Evolutionary conservation across 2,113 vertebrate genomes (phyloP).

Genomic region (Chaetura pelagica): DNA sequence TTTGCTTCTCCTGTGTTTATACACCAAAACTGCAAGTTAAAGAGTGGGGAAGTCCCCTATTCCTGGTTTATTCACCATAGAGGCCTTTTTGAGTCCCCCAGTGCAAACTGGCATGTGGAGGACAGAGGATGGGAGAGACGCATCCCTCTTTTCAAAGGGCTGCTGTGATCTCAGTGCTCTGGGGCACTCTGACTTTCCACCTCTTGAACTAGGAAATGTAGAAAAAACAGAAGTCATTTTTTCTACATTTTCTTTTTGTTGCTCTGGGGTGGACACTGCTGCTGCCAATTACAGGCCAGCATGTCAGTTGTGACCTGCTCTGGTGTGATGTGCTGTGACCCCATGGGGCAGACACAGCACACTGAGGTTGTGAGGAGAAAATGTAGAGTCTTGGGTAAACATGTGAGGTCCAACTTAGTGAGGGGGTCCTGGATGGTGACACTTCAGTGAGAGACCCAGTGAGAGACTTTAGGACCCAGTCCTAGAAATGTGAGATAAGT

Average conservation of each 20-base stretch:
- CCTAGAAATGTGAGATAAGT: not conserved
- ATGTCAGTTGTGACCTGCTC: not conserved
- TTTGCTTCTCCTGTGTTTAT: not conserved
- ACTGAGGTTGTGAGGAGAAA: not conserved
- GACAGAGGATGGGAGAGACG: not conserved
- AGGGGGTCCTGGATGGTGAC: not conserved
- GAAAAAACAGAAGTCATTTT: not conserved
- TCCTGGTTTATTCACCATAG: not conserved
- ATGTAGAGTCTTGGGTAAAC: not conserved
- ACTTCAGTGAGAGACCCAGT: not conserved
- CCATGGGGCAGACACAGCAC: not conserved
- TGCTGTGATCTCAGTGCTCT: not conserved
- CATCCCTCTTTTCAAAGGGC: not conserved
- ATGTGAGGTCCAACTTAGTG: not conserved
- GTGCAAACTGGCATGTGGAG: not conserved
- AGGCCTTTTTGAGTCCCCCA: not conserved
- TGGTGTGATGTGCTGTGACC: not conserved
- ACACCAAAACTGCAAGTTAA: not conserved
- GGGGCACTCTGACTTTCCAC: not conserved
- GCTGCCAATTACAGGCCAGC: conserved; percentile 11
- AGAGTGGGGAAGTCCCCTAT: not conserved
- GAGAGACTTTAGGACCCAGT: not conserved
- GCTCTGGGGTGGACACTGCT: not conserved
- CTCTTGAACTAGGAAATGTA: not conserved
- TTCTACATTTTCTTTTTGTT: not conserved